Evolutionary conservation across 2,113 vertebrate genomes (phyloP), one percentile per base, ranked within the genome.

Genomic region (Hassar affinis): DNA sequence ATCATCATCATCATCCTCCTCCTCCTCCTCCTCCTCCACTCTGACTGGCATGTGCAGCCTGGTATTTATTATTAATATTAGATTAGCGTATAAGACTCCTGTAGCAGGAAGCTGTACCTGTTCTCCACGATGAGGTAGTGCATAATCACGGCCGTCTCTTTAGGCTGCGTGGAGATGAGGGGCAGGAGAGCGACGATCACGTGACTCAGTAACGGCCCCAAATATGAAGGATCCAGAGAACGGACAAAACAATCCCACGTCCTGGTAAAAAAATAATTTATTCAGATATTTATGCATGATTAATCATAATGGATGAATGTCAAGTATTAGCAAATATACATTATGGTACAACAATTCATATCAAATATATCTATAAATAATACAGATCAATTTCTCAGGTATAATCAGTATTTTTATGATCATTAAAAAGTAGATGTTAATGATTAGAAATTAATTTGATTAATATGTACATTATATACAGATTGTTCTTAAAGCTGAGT

Each of bases 191-290:
- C 97, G 18, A 99, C 98, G 47, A 98, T 99, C 25, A 99, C 95
- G 56, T 99, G 98, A 91, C 98, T 99, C 87, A 99, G 95, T 7
- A 99, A 93, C n/a, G 97, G 96, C 2, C 98, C 98, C 49, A 99
- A 92, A 87, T 97, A 96, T 14, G 91, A 87, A 1, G 95, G 94
- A 88, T 99, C 98, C 87, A 99, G 91, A 66, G 95, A 97, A 81
- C 94, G 94, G 84, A 99, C 97, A 91, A 99, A 99, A 92, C 97
- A 97, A 85, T 98, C 96, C 98, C 97, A 99, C 5, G 96, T 95
- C 90, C 98, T 99, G 87, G 22, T 84, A 14, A 57, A 56, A 0
- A 84, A 82, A 6, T 38, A 78, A 7, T 30, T 27, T 20, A 49
- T 45, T 80, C 6, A 47, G 18, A 6, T n/a, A n/a, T n/a, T n/a